phyloP scores from a whole-genome alignment of 2,888 invertebrate species.

The Horisme vitalbata region DNA sequence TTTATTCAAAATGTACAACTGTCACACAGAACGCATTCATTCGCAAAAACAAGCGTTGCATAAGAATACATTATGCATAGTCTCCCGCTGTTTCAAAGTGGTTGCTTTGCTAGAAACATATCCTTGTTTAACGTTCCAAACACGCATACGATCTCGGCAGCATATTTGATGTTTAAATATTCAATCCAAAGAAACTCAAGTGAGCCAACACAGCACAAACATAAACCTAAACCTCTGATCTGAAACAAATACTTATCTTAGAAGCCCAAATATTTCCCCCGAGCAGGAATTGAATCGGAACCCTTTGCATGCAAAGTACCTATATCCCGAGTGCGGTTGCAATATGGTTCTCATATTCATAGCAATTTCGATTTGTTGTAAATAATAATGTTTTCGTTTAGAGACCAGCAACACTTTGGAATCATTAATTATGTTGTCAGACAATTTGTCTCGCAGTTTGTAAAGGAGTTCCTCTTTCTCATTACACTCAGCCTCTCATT shows the following conservation, averaged over 20 bases:
- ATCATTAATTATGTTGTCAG: constrained; percentile 33
- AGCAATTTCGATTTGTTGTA: constrained; percentile 8
- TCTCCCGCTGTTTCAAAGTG: constrained; percentile 16
- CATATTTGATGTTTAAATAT: constrained; percentile 31
- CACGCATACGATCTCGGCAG: constrained; percentile 22
- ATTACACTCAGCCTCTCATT: constrained; percentile 43
- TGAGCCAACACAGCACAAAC: constrained; percentile 27
- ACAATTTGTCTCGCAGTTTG: constrained; percentile 45
- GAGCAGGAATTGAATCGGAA: constrained; percentile 24
- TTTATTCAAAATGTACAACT: constrained; percentile 20
- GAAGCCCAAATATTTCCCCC: constrained; percentile 28
- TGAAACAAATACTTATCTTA: constrained; percentile 34
- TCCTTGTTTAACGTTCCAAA: constrained; percentile 17
- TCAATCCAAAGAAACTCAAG: constrained; percentile 23
- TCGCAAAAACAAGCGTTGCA: constrained; percentile 24
- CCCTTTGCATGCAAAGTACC: constrained; percentile 31
- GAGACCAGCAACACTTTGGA: constrained; percentile 11
- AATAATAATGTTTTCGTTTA: constrained; percentile 16
- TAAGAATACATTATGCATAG: constrained; percentile 27
- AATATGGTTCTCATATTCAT: constrained; percentile 15
- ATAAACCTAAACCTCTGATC: constrained; percentile 25
- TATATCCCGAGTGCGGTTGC: constrained; percentile 17
- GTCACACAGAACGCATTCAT: constrained; percentile 22
- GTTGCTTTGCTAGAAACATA: constrained; percentile 21
- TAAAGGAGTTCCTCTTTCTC: constrained; percentile 41